Percentiles rank a stretch among this genome's conserved stretches.
Evolutionary conservation across 37 sponge, comb jelly and placozoan genomes (phyloP).

Genomic region (Halichondria panicea): DNA sequence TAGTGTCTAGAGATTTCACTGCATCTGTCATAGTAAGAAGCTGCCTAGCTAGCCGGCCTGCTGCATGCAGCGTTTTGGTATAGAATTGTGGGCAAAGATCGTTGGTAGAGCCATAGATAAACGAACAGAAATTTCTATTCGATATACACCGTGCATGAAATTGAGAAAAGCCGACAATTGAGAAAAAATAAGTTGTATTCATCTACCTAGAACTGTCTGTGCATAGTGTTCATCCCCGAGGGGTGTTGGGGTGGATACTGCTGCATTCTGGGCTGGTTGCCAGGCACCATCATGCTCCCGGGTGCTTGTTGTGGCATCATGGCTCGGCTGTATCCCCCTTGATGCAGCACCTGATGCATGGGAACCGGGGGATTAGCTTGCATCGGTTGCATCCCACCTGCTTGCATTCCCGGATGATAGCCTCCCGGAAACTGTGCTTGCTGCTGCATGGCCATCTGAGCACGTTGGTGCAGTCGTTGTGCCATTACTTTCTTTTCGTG

Average conservation of each 20-base stretch:
- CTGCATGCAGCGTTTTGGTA: no score
- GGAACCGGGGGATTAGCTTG: constrained; percentile 40
- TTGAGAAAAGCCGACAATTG: no score
- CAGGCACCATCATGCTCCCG: not conserved
- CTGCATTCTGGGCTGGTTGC: constrained; percentile 12
- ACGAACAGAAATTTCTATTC: no score
- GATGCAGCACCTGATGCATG: constrained; percentile 31
- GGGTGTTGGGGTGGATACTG: constrained; percentile 28
- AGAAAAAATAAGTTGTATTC: no score
- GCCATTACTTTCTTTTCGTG: not conserved
- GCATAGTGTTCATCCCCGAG: constrained; percentile 7
- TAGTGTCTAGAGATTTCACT: no score
- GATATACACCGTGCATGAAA: no score
- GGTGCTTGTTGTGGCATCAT: not conserved
- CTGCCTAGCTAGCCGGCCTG: no score
- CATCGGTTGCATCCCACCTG: constrained; percentile 28
- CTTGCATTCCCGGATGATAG: not conserved
- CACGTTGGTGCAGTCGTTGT: not conserved
- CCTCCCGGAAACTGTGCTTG: not conserved
- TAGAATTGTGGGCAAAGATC: no score
- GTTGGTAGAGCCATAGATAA: no score
- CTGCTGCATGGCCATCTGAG: not conserved
- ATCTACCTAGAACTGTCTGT: no score
- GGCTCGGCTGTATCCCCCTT: not conserved
- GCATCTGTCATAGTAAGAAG: no score